Evolutionary conservation across 2,888 invertebrate genomes (phyloP).

Genomic region (Deilephila elpenor): DNA sequence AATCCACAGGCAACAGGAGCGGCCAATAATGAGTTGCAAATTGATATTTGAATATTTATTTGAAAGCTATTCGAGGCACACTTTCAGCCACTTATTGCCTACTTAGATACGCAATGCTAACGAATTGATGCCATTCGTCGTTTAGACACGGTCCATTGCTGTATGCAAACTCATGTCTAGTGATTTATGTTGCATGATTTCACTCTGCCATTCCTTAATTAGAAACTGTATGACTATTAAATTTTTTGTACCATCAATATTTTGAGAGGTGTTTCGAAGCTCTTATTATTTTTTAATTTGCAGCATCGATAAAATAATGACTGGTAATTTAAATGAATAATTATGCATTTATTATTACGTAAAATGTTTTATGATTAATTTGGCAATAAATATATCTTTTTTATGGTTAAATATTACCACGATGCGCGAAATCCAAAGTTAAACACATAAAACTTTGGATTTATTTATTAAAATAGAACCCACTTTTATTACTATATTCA

Average conservation of each 20-base stretch:
- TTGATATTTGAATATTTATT: constrained; percentile 44
- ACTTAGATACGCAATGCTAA: constrained; percentile 31
- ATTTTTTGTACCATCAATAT: not conserved
- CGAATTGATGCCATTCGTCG: constrained; percentile 9
- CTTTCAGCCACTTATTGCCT: constrained; percentile 32
- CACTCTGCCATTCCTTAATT: not conserved
- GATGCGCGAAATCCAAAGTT: too few relatives aligned
- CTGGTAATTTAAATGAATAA: too few relatives aligned
- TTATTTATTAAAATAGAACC: too few relatives aligned
- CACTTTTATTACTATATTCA: not conserved
- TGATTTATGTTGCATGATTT: constrained; percentile 21
- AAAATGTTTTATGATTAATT: too few relatives aligned
- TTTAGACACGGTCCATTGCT: constrained; percentile 9
- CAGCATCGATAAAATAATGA: too few relatives aligned
- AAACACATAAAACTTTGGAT: too few relatives aligned
- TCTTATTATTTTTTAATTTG: too few relatives aligned
- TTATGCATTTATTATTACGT: too few relatives aligned
- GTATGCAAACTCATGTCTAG: not conserved
- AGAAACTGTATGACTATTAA: not conserved
- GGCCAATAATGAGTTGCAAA: constrained; percentile 47
- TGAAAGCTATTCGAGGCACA: constrained; percentile 40
- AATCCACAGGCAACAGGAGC: constrained; percentile 52
- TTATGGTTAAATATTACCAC: too few relatives aligned
- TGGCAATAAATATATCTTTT: too few relatives aligned
- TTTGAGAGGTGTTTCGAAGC: not conserved